Base-by-base conservation (phyloP, 2,113 vertebrate genomes). In the Microcebus ravelobensis region DNA sequence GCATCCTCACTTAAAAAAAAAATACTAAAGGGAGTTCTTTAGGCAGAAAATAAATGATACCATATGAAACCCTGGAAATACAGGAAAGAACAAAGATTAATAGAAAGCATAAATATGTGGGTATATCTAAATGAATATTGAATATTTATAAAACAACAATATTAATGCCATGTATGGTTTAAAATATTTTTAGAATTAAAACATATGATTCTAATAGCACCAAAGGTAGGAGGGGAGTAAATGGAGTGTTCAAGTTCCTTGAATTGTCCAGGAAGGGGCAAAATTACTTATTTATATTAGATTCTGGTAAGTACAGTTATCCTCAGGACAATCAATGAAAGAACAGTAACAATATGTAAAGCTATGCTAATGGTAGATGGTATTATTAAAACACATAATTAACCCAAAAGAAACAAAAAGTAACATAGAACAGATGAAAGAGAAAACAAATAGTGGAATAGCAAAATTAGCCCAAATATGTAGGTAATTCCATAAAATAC, bases 391-490 rank as follows among this genome's bases (percentile, higher is more conserved):
- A 65, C 15, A 25, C 9, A 63, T 7, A 70, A 36, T 71, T 68
- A 76, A 34, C 52, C 18, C 10, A n/a, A 83, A 77, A 81, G 45
- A 77, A 68, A 6, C 8, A 85, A 70, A 86, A 55, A 7, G 27
- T 12, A 90, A 39, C 11, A 36, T 11, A 74, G n/a, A 63, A 82
- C 23, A 57, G 59, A 59, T 48, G 76, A 90, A 63, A 73, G 70
- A 63, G 34, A 87, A 83, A 94, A 65, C 21, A 77, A 77, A 34
- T 48, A 74, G 55, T 77, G 18, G 61, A 90, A 34, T 48, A 87
- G 52, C 8, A 92, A 93, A 95, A 76, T 76, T 93, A 68, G 90
- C 27, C 21, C 9, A 90, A 90, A 67, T 39, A 5, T 93, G n/a
- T 8, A 86, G 14, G 42, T 67, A 59, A 85, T 67, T 68, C 6